phyloP scores from a whole-genome alignment of 2,797 vertebrate species.

The Taenioides sp. region DNA sequence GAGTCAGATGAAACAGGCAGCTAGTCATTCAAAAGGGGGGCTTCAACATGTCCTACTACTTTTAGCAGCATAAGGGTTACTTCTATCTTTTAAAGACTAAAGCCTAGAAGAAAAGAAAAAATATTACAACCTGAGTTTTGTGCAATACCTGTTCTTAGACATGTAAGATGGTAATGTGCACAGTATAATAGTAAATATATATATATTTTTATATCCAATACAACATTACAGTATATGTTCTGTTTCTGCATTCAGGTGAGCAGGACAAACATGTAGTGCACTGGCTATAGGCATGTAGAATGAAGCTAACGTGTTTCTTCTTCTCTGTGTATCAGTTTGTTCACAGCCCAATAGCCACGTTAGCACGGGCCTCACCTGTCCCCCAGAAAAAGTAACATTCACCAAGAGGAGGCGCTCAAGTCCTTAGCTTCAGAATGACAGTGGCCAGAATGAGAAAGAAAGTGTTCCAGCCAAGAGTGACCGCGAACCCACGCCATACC shows the following conservation, averaged over 20 bases:
- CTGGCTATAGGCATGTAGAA: constrained; percentile 8
- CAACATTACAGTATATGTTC: background rate
- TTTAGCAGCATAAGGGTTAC: background rate
- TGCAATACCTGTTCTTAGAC: background rate
- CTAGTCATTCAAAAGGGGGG: constrained; percentile 12
- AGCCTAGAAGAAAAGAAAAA: constrained; percentile 12
- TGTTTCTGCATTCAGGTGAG: constrained; percentile 16
- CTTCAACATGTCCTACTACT: constrained; percentile 15
- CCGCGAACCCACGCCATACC: constrained; percentile 81
- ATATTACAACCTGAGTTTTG: constrained; percentile 50
- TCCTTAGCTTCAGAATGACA: constrained; percentile 80
- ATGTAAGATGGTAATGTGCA: constrained; percentile 34
- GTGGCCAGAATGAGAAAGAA: constrained; percentile 83
- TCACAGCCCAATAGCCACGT: constrained; percentile 22
- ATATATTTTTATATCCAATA: background rate
- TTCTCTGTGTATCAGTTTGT: constrained; percentile 6
- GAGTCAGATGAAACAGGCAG: constrained; percentile 10
- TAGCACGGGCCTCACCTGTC: constrained; percentile 27
- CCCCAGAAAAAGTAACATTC: constrained; percentile 1
- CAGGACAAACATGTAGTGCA: constrained; percentile 28
- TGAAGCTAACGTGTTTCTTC: constrained; percentile 21
- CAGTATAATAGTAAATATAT: constrained; percentile 24
- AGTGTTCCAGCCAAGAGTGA: constrained; percentile 81
- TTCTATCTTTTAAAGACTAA: constrained; percentile 10
- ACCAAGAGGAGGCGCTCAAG: constrained; percentile 45